These are phyloP conservation scores for Terrapene triunguis DNA, from an alignment of 2,113 vertebrate species.

Conservation along the genomic window DNA sequence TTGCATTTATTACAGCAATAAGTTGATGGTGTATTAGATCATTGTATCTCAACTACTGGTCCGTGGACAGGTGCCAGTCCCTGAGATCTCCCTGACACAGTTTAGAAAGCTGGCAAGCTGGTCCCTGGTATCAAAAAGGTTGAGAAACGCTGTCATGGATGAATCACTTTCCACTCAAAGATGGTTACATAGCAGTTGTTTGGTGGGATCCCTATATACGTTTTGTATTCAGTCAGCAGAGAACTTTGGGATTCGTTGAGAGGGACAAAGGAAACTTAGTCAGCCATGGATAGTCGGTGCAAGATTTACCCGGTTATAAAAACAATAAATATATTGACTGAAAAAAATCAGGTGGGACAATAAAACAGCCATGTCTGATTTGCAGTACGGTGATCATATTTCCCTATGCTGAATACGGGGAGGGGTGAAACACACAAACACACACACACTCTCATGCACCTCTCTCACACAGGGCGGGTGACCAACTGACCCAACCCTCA, in stretches of 20 bases:
- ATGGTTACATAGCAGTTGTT: slow-evolving; percentile 33
- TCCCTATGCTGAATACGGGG: too few species aligned
- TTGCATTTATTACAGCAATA: neutral
- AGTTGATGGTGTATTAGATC: neutral
- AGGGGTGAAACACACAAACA: too few species aligned
- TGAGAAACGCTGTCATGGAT: neutral
- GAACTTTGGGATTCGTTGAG: neutral
- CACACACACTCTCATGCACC: too few species aligned
- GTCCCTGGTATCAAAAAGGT: neutral
- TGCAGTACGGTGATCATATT: too few species aligned
- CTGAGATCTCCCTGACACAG: neutral
- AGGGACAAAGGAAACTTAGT: neutral
- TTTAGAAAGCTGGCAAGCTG: neutral
- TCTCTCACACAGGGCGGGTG: too few species aligned
- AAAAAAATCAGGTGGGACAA: neutral
- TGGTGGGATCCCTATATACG: neutral
- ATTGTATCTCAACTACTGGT: neutral
- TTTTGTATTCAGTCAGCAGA: neutral
- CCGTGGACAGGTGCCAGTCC: neutral
- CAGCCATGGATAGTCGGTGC: neutral
- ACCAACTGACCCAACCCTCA: too few species aligned
- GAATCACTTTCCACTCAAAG: neutral
- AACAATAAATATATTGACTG: neutral
- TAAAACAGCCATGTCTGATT: neutral
- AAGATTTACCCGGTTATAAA: neutral